Base-by-base conservation (phyloP, 2,797 vertebrate genomes). In the Salmo trutta region DNA sequence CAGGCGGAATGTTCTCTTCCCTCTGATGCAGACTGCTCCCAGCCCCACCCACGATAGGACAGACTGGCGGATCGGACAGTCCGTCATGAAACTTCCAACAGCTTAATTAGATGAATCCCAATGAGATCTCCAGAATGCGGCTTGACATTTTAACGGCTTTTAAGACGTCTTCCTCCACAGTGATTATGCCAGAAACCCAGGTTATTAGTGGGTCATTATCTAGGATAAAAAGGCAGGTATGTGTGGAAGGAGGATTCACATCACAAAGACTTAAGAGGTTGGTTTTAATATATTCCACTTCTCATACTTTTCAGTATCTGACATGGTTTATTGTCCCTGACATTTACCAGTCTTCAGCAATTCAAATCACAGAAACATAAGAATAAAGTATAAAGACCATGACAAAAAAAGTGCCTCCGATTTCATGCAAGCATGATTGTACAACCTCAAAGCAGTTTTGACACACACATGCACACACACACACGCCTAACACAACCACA, bases 71-170 rank as follows among this genome's bases (percentile, higher is more conserved):
- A 86, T 83, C 0, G 51, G 78, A 86, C 77, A 85, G 86, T 86
- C 88, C 76, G 85, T 92, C 89, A 89, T 91, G 90, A 85, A 79
- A 76, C 76, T 75, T 36, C 3, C 36, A 83, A 90, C 86, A 91
- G 77, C 80, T 87, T 91, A 89, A 93, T 92, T 93, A 92, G 85
- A 83, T 54, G 76, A 86, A 88, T 88, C 82, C 73, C 73, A 90
- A 84, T 82, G 76, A 85, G 83, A 90, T 85, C 79, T 79, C 54
- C 56, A 72, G 71, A 88, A 84, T 82, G 80, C 62, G 74, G 80
- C 83, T 85, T 90, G 90, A 91, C 89, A 91, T 91, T 91, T 92
- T 88, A 91, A 87, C 84, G 51, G 74, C 84, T 86, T 82, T 86
- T 81, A 84, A 86, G 84, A 77, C 64, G 77, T 76, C 67, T 81